Percentiles rank a stretch among this genome's conserved stretches.
Evolutionary conservation across 2,888 invertebrate genomes (phyloP).

Genomic region (Pyralis farinalis): DNA sequence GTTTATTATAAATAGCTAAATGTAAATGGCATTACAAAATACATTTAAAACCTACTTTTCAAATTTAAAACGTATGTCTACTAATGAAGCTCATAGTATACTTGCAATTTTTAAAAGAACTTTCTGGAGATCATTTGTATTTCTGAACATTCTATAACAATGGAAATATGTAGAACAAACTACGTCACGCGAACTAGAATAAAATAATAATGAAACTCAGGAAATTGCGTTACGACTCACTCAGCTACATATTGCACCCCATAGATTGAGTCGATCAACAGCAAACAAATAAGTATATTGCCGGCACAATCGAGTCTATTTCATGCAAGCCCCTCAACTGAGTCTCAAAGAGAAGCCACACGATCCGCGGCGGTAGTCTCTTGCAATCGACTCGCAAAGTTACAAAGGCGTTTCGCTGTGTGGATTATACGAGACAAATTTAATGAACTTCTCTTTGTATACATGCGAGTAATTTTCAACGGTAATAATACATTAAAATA

Average conservation of each 20-base stretch:
- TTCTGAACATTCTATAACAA: too few relatives aligned
- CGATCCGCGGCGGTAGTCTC: conserved; percentile 33
- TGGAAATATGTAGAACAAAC: too few relatives aligned
- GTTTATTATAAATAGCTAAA: too few relatives aligned
- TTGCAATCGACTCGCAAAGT: conserved; percentile 44
- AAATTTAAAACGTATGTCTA: too few relatives aligned
- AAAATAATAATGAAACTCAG: conserved; percentile 5
- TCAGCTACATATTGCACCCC: conserved; percentile 16
- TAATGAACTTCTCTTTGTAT: conserved; percentile 24
- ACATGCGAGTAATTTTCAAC: too few relatives aligned
- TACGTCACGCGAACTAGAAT: too few relatives aligned
- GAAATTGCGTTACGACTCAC: conserved; percentile 17
- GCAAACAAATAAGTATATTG: conserved; percentile 72
- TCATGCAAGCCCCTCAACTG: conserved; percentile 58
- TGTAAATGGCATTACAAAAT: too few relatives aligned
- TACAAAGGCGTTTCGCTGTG: conserved; percentile 47
- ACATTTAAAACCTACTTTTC: too few relatives aligned
- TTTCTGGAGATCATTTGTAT: too few relatives aligned
- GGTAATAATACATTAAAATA: too few relatives aligned
- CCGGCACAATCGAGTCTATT: conserved; percentile 56
- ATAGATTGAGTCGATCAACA: conserved; percentile 50
- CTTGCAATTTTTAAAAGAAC: too few relatives aligned
- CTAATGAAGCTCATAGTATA: too few relatives aligned
- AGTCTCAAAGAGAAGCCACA: conserved; percentile 65
- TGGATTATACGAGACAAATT: conserved; percentile 21